Conservation (phyloP, 2,888 invertebrate species). For the Ischnus inquisitorius region DNA sequence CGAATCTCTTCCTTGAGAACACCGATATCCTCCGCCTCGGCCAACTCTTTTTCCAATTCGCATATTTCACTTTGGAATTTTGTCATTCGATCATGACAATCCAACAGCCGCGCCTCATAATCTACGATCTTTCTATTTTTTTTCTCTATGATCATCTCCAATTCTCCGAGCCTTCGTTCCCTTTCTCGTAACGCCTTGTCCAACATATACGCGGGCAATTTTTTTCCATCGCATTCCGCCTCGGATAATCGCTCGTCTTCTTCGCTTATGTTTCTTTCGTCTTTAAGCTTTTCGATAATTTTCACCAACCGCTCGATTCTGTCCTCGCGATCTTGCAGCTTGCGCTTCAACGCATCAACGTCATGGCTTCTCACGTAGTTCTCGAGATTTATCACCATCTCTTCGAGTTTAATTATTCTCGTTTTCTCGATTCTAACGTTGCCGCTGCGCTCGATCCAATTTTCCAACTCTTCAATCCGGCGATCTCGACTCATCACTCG, state of each 20-base stretch:
- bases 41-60: slow-evolving; percentile 75
- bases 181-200: slow-evolving; percentile 11
- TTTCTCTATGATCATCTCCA: slow-evolving; percentile 61
- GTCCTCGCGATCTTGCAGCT: slow-evolving; percentile 80
- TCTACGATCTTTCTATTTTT: slow-evolving; percentile 76
- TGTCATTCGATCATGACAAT: slow-evolving; percentile 75
- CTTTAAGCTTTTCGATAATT: slow-evolving; percentile 70
- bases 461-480: slow-evolving; percentile 83
- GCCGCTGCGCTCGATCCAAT: slow-evolving; percentile 87
- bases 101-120: slow-evolving; percentile 76
- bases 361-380: slow-evolving; percentile 81
- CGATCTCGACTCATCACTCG: slow-evolving; percentile 74
- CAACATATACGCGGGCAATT: neutral
- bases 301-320: slow-evolving; percentile 78
- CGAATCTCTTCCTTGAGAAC: slow-evolving; percentile 79
- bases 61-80: slow-evolving; percentile 71
- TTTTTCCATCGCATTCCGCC: neutral
- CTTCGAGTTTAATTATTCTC: slow-evolving; percentile 79
- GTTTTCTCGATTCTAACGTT: slow-evolving; percentile 78
- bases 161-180: slow-evolving; percentile 17
- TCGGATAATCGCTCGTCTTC: neutral
- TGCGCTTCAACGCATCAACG: slow-evolving; percentile 79
- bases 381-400: slow-evolving; percentile 81
- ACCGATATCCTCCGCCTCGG: slow-evolving; percentile 77
- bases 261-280: slow-evolving; percentile 43